Base-by-base conservation (phyloP, 2,888 invertebrate genomes). In the Spodoptera exigua region DNA sequence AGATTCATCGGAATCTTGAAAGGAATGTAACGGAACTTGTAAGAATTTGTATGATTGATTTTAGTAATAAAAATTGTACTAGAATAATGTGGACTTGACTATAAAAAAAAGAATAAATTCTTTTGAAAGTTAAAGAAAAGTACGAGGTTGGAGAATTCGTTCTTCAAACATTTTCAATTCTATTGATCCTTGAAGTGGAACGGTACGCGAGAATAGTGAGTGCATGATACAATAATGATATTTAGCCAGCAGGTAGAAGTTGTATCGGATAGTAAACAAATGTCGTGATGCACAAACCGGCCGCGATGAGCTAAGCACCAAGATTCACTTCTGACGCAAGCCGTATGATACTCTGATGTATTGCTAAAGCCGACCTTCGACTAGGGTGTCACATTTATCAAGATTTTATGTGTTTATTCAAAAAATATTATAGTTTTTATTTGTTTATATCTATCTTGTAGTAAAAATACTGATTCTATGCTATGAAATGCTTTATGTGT, bases 281-380 rank as follows among this genome's bases (percentile, higher is more conserved):
- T 73, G 69, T 63, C 70, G 58, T 66, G 57, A 59, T 61, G 63
- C 63, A 68, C 49, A 61, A 76, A 80, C 77, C 74, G 80, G 80
- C 74, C 55, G n/a, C 57, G 75, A 72, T 80, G 81, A 79, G 69
- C 81, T 78, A 69, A 80, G 69, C 72, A 48, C 18, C 43, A 14
- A 62, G 57, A 65, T 63, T 48, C 60, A 63, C 35, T 41, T 59
- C 61, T 76, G 79, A 81, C 74, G 78, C 78, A 81, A 77, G 66
- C 53, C 65, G 51, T 41, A 47, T 68, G 61, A 56, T 41, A 37
- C 59, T 57, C 47, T 27, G 68, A 68, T 44, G 47, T 70, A 63
- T 70, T 74, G 58, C 58, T 48, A 53, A 59, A 60, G 54, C 12
- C 41, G 68, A 67, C 69, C 69, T 72, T 69, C 73, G 44, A 18